Percentiles rank a stretch among this genome's conserved stretches.
phyloP scores from a whole-genome alignment of 2,113 vertebrate genomes.

The Phodopus roborovskii region DNA sequence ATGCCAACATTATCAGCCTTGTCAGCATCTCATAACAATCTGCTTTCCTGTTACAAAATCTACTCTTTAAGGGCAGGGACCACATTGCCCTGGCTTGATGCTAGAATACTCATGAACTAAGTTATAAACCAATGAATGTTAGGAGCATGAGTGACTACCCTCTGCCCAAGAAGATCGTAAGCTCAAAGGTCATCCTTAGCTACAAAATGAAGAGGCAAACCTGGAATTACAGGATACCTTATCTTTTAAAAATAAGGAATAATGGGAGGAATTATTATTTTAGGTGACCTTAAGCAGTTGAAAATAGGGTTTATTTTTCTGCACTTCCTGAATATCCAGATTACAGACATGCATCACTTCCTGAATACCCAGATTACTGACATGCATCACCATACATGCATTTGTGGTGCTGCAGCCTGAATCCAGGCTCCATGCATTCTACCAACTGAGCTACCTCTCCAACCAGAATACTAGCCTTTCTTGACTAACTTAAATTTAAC shows the following conservation, averaged over 20 bases:
- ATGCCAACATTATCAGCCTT: not conserved
- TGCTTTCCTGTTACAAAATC: not conserved
- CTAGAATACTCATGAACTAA: not conserved
- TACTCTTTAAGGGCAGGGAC: not conserved
- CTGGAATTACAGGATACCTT: not conserved
- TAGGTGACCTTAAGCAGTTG: not conserved
- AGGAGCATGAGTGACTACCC: not conserved
- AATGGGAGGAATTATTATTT: not conserved
- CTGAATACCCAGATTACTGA: not conserved
- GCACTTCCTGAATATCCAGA: not conserved
- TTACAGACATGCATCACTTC: no score
- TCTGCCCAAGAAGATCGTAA: not conserved
- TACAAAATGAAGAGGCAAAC: not conserved
- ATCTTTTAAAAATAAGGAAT: not conserved
- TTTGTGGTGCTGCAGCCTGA: not conserved
- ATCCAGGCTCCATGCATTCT: not conserved
- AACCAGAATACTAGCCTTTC: not conserved
- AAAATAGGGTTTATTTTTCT: not conserved
- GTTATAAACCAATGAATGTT: not conserved
- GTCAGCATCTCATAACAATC: not conserved
- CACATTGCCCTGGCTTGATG: not conserved
- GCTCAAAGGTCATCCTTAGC: not conserved
- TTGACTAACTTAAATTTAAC: slow-evolving; percentile 34
- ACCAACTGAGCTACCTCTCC: not conserved
- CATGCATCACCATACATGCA: no score